A percentile compares a stretch with the other conserved stretches of the same genome.
Conservation (phyloP, 2,888 invertebrate species). For the Linnaemya tessellans region DNA sequence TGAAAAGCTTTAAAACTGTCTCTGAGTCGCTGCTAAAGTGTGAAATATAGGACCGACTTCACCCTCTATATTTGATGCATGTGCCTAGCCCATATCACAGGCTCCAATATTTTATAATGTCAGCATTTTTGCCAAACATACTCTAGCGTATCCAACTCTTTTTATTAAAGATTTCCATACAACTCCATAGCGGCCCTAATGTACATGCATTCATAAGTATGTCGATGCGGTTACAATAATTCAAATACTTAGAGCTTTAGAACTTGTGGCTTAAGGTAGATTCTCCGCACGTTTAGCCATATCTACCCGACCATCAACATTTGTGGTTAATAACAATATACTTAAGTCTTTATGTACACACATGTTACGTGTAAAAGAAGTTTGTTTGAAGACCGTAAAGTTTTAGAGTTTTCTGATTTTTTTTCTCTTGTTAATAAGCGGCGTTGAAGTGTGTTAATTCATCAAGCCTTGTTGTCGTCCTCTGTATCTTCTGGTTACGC, state of each 20-base stretch:
- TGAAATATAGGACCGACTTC: no score
- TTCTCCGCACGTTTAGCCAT: not conserved
- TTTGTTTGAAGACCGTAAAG: slow-evolving; percentile 23
- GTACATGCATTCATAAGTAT: slow-evolving; percentile 1
- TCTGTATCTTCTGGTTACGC: slow-evolving; percentile 40
- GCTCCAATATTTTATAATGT: no score
- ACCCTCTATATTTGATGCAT: no score
- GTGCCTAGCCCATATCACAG: no score
- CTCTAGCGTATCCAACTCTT: no score
- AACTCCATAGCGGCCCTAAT: no score
- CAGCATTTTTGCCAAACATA: no score
- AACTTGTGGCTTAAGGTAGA: not conserved
- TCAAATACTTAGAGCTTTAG: slow-evolving; percentile 16
- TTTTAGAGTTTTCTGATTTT: slow-evolving; percentile 17
- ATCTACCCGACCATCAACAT: slow-evolving; percentile 9
- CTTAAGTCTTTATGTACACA: not conserved
- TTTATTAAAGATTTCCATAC: no score
- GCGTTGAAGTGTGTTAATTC: slow-evolving; percentile 70
- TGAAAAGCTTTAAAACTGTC: no score
- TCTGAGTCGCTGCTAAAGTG: no score
- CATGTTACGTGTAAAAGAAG: not conserved
- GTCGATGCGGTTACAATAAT: no score
- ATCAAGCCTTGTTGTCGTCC: slow-evolving; percentile 51
- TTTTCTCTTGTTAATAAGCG: slow-evolving; percentile 54
- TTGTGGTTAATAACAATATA: not conserved